Evolutionary conservation across 35 echinoderm and acorn worm genomes (phyloP), one percentile per base, ranked within the genome.

Genomic region (Heliocidaris tuberculata): DNA sequence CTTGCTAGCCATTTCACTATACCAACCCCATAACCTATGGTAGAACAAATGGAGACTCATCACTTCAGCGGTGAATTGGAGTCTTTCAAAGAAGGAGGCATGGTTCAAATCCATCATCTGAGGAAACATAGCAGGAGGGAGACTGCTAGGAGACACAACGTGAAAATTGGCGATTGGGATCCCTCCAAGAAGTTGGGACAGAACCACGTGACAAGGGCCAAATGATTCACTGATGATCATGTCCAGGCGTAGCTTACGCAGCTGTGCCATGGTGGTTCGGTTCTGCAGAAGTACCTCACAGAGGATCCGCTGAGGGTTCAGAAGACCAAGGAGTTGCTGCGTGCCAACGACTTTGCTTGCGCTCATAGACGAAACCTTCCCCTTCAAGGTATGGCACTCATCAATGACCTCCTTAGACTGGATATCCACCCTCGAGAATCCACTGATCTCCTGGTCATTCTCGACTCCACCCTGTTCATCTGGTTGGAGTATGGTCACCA

Each of bases 21-120:
- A 93, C 31, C 16, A 93, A 2, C 48, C 27, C n/a, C 31, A 93
- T 30, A 93, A 59, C 30, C 48, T 30, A 16, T 50, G 47, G 50
- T 93, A 93, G 27, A 93, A 93, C 13, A 93, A 6, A 49, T 93
- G 91, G 91, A 93, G 11, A 59, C 91, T 93, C 50, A 93, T 50
- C 50, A 48, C 13, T 13, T 59, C 48, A 2, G 48, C 50, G 30
- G 50, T 49, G 6, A n/a, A 32, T 50, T 93, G 48, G 91, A 93
- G 29, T 48, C 49, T 93, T 42, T 42, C 31, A 49, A 93, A 24
- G 50, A n/a, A 12, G 21, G 91, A 93, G 2, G 31, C 13, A 48
- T 59, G 31, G 48, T 93, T 13, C 91, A 93, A 52, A 48, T 91
- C 48, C 89, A 93, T 93, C 21, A 10, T 93, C 21, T 93, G 50